Percentiles rank a stretch among this genome's conserved stretches.
Conservation (phyloP, 2,888 invertebrate species). For the Andrena flavipes region DNA sequence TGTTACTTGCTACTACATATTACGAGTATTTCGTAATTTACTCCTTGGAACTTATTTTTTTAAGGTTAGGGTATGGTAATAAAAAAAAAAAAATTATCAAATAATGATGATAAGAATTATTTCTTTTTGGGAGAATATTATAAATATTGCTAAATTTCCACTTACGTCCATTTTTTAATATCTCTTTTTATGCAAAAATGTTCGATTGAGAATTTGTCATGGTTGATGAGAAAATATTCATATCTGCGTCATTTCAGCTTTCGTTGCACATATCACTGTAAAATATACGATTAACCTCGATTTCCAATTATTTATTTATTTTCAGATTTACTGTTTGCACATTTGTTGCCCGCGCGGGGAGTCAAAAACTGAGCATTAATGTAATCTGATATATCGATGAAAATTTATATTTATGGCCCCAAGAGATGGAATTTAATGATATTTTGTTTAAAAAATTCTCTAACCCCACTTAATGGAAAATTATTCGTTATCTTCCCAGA, state of each 20-base stretch:
- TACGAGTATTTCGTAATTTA: background rate
- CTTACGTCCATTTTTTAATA: slow-evolving; percentile 50
- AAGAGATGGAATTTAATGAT: too few species aligned
- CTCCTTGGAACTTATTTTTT: background rate
- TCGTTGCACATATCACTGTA: background rate
- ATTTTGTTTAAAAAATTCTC: too few species aligned
- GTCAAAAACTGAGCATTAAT: too few species aligned
- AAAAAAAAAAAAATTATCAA: too few species aligned
- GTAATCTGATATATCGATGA: too few species aligned
- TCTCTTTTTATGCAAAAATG: background rate
- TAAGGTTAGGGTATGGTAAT: too few species aligned
- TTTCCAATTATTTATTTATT: background rate
- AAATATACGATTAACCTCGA: background rate
- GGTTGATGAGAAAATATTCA: background rate
- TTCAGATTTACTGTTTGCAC: background rate
- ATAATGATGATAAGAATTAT: background rate
- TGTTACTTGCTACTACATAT: background rate
- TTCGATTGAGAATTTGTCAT: background rate
- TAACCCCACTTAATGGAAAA: background rate
- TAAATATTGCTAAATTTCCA: background rate
- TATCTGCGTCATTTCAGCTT: background rate
- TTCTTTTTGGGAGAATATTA: background rate
- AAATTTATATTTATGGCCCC: too few species aligned
- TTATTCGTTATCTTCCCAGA: background rate
- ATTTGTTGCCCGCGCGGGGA: background rate